phyloP scores from a whole-genome alignment of 2,888 invertebrate species.

The Stramonita haemastoma region DNA sequence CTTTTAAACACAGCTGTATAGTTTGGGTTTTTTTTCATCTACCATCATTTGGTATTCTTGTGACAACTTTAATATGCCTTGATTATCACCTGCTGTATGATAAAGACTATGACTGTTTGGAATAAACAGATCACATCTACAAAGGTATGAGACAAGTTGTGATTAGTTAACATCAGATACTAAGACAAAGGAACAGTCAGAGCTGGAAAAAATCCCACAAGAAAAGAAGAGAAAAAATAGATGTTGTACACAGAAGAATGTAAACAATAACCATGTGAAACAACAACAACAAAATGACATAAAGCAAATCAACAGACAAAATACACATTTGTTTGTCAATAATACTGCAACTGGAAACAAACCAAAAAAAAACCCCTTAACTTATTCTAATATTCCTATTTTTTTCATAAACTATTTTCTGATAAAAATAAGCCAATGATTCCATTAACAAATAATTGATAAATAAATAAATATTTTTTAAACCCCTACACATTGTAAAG shows the following conservation, averaged over 20 bases:
- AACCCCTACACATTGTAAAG: neutral
- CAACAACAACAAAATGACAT: neutral
- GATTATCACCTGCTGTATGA: too few species aligned
- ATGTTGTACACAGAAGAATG: neutral
- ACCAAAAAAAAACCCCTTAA: neutral
- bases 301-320: neutral
- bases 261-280: neutral
- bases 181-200: neutral
- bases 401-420: too few species aligned
- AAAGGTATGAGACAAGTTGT: too few species aligned
- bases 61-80: too few species aligned
- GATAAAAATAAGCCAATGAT: neutral
- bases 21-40: too few species aligned
- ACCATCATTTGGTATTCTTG: too few species aligned
- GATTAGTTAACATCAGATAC: too few species aligned
- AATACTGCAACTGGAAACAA: neutral
- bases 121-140: too few species aligned
- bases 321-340: neutral
- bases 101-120: too few species aligned
- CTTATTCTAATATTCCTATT: too few species aligned
- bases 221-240: neutral
- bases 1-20: neutral
- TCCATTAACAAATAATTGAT: neutral
- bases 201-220: neutral
- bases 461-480: neutral